Conservation (phyloP, 2,888 invertebrate genomes). For the Rotaria macrura region DNA sequence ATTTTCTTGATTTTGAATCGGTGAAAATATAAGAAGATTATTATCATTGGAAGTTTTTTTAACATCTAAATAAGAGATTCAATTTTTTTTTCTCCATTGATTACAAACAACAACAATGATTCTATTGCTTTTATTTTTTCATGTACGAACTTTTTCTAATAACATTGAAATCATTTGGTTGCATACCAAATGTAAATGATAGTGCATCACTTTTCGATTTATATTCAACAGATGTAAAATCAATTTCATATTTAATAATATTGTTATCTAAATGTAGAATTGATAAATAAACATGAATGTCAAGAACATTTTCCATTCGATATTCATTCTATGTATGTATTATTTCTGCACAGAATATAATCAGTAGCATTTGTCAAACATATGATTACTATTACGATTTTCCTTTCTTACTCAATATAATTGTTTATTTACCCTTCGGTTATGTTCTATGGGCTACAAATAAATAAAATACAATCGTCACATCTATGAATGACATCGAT, state of each 20-base stretch:
- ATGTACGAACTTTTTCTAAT: background rate
- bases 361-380: background rate
- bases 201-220: background rate
- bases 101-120: too few species aligned
- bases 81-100: background rate
- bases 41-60: background rate
- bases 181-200: background rate
- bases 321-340: background rate
- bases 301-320: background rate
- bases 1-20: background rate
- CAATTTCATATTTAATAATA: background rate
- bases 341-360: background rate
- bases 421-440: background rate
- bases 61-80: background rate
- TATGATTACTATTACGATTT: background rate
- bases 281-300: background rate
- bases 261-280: background rate
- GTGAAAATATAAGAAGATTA: background rate
- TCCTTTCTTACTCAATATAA: background rate
- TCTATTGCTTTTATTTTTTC: too few species aligned
- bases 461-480: background rate
- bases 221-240: constrained; percentile 3
- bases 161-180: background rate
- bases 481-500: too few species aligned
- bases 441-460: background rate